Conservation (phyloP, 1,140 invertebrate species). For the Plectrocnemia conspersa region DNA sequence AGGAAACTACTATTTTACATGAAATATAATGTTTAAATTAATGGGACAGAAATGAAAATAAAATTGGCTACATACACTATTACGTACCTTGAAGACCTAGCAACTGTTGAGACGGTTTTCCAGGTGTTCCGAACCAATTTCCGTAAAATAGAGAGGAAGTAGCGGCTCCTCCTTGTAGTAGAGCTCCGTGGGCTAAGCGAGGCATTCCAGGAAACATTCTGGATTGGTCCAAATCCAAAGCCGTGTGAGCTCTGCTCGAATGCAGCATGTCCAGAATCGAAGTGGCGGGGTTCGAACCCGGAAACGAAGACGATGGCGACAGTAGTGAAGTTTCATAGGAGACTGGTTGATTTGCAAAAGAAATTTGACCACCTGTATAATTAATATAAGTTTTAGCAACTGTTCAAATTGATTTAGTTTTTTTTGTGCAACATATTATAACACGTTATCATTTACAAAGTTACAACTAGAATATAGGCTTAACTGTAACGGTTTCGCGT, state of each 20-base stretch:
- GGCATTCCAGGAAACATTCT: slow-evolving; percentile 19
- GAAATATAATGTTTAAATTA: too few relatives aligned
- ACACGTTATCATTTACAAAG: too few relatives aligned
- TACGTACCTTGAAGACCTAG: slow-evolving; percentile 33
- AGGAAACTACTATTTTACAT: too few relatives aligned
- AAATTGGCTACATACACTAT: too few relatives aligned
- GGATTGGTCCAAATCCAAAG: slow-evolving; percentile 27
- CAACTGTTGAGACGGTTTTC: slow-evolving; percentile 25
- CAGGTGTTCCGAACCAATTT: slow-evolving; percentile 29
- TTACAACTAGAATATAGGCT: too few relatives aligned
- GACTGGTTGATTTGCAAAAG: slow-evolving; percentile 4
- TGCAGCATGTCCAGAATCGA: slow-evolving; percentile 31
- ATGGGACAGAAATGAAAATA: too few relatives aligned
- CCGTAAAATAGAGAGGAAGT: slow-evolving; percentile 28
- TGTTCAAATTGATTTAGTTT: background rate
- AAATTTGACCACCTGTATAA: slow-evolving; percentile 10
- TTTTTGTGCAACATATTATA: too few relatives aligned
- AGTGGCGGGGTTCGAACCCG: slow-evolving; percentile 10
- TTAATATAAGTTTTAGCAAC: too few relatives aligned
- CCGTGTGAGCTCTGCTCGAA: slow-evolving; percentile 11
- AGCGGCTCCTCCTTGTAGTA: slow-evolving; percentile 13
- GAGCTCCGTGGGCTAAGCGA: slow-evolving; percentile 7
- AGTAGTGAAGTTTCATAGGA: slow-evolving; percentile 11
- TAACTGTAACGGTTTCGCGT: too few relatives aligned
- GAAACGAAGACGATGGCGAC: slow-evolving; percentile 12